Conservation (phyloP, 1,140 invertebrate species). For the Battus philenor region DNA sequence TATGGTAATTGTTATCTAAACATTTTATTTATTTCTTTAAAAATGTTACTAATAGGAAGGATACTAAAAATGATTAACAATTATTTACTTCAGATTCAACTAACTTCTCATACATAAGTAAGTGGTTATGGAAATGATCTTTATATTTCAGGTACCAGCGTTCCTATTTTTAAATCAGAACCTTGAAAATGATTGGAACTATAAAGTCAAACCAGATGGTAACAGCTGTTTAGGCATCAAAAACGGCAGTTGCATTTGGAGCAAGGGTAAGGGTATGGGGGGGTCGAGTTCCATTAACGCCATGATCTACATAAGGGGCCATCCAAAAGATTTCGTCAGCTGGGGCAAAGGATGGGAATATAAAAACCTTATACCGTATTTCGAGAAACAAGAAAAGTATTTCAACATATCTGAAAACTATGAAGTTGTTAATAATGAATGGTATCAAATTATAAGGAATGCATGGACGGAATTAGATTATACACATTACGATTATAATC, state of each 20-base stretch:
- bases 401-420: constrained; percentile 29
- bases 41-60: no score
- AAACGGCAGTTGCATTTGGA: constrained; percentile 78
- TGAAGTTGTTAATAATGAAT: constrained; percentile 26
- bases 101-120: no score
- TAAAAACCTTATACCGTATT: constrained; percentile 79
- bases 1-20: no score
- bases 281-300: constrained; percentile 88
- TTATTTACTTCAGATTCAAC: no score
- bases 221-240: constrained; percentile 74
- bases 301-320: constrained; percentile 87
- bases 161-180: constrained; percentile 71
- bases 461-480: constrained; percentile 46
- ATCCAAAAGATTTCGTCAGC: constrained; percentile 79
- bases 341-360: constrained; percentile 83
- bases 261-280: constrained; percentile 83
- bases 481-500: constrained; percentile 30
- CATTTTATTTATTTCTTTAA: no score
- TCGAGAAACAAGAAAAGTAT: constrained; percentile 64
- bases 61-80: no score
- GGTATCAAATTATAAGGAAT: constrained; percentile 55
- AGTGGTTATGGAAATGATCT: not conserved
- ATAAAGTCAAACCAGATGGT: constrained; percentile 78
- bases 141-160: constrained; percentile 71
- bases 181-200: constrained; percentile 79